These are phyloP conservation scores for Scaptomyza reducta DNA, from an alignment of 2,888 invertebrate species.

Conservation along the genomic window DNA sequence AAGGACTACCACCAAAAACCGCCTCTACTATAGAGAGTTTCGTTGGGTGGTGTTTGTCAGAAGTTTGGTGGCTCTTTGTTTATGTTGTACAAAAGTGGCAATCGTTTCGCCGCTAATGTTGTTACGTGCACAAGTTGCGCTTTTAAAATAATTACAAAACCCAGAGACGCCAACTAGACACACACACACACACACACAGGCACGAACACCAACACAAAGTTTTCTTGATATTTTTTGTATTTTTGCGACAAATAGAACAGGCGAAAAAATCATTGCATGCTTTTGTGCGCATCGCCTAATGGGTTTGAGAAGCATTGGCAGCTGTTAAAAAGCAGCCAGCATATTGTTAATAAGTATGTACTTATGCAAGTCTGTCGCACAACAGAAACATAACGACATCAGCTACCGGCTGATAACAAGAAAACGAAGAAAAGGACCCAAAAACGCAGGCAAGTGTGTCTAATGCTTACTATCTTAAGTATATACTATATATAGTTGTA, in stretches of 20 bases:
- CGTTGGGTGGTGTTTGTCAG: constrained; percentile 7
- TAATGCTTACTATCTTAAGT: constrained; percentile 46
- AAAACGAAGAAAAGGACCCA: constrained; percentile 24
- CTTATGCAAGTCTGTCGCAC: constrained; percentile 20
- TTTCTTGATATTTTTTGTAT: background rate
- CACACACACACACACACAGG: constrained; percentile 4
- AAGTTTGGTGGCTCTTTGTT: constrained; percentile 56
- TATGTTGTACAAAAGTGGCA: constrained; percentile 72
- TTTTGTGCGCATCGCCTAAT: constrained; percentile 62
- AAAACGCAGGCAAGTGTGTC: constrained; percentile 67
- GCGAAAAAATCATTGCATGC: constrained; percentile 54
- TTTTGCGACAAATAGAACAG: constrained; percentile 7
- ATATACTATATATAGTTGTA: background rate
- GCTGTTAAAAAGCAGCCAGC: constrained; percentile 47
- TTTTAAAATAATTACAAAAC: constrained; percentile 77
- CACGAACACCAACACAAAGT: constrained; percentile 6
- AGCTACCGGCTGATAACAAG: constrained; percentile 50
- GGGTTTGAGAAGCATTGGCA: constrained; percentile 69
- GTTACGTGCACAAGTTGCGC: constrained; percentile 79
- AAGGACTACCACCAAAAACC: constrained; percentile 3
- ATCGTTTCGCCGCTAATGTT: constrained; percentile 72
- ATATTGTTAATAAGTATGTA: constrained; percentile 53
- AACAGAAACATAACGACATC: constrained; percentile 60
- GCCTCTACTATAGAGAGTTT: constrained; percentile 7
- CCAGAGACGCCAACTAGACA: constrained; percentile 40